These are phyloP conservation scores for Campoplex capitator DNA, from an alignment of 2,888 invertebrate genomes.

Conservation along the genomic window DNA sequence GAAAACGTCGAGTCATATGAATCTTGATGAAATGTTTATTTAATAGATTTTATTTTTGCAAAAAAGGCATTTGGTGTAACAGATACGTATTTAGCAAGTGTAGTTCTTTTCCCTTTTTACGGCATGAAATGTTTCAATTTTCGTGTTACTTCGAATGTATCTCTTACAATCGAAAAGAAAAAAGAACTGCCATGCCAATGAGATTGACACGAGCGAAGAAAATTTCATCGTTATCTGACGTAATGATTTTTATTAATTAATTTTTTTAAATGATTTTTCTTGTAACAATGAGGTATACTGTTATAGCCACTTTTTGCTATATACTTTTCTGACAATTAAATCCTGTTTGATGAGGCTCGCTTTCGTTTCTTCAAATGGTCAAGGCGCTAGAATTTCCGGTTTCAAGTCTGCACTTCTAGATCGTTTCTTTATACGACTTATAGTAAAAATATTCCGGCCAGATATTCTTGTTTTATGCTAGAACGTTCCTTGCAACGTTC, in stretches of 20 bases:
- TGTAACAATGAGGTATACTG: neutral
- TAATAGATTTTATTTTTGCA: neutral
- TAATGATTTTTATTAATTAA: neutral
- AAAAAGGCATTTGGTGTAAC: neutral
- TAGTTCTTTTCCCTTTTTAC: neutral
- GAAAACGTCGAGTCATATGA: no score
- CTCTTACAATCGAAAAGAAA: neutral
- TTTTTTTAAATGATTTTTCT: neutral
- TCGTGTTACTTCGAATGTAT: neutral
- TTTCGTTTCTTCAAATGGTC: slow-evolving; percentile 62
- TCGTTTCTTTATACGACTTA: slow-evolving; percentile 30
- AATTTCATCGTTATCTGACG: neutral
- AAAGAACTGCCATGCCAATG: neutral
- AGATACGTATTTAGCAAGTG: neutral
- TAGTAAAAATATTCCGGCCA: slow-evolving; percentile 25
- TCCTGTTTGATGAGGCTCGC: slow-evolving; percentile 17
- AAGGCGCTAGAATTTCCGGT: slow-evolving; percentile 53
- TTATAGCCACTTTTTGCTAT: slow-evolving; percentile 30
- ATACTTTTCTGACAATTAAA: slow-evolving; percentile 31
- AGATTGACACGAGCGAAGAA: neutral
- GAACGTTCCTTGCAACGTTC: neutral
- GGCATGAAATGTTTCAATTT: neutral
- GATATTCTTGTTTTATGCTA: slow-evolving; percentile 47
- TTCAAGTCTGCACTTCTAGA: slow-evolving; percentile 14
- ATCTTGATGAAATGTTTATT: neutral